Evolutionary conservation across 2,888 invertebrate species (phyloP).

Genomic region (Galerucella calmariensis): DNA sequence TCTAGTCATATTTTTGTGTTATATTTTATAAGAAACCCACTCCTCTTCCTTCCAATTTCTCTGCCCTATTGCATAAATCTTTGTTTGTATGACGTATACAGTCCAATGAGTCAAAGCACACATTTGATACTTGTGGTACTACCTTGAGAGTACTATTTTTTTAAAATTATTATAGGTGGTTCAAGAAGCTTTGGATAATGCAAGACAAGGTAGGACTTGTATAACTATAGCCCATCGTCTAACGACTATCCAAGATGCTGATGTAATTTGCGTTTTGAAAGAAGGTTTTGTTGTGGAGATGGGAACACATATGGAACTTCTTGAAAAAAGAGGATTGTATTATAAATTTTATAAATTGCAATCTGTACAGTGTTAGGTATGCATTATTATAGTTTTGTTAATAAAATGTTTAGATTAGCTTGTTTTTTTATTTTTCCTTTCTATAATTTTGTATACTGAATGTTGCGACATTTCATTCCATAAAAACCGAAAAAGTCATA

Average conservation of each 20-base stretch:
- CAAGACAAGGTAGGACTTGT: conserved; percentile 83
- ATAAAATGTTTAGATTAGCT: background rate
- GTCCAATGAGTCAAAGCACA: too few relatives aligned
- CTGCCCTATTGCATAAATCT: too few relatives aligned
- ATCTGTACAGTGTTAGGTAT: conserved; percentile 30
- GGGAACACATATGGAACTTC: conserved; percentile 77
- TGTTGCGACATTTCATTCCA: too few relatives aligned
- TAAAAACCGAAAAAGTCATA: too few relatives aligned
- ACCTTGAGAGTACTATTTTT: background rate
- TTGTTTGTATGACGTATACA: too few relatives aligned
- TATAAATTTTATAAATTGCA: conserved; percentile 66
- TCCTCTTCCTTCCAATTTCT: too few relatives aligned
- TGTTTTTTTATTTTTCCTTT: too few relatives aligned
- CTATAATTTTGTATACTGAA: too few relatives aligned
- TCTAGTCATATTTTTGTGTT: too few relatives aligned
- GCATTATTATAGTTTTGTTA: background rate
- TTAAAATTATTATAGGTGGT: conserved; percentile 71
- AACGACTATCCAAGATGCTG: conserved; percentile 85
- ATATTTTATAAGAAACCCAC: too few relatives aligned
- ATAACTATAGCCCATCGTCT: conserved; percentile 88
- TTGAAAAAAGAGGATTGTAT: conserved; percentile 74
- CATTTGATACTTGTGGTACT: too few relatives aligned
- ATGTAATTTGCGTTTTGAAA: conserved; percentile 78
- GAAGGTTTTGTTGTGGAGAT: conserved; percentile 76
- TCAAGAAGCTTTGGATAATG: conserved; percentile 86